phyloP scores from a whole-genome alignment of 2,888 invertebrate genomes.

The Cheilosia soror region DNA sequence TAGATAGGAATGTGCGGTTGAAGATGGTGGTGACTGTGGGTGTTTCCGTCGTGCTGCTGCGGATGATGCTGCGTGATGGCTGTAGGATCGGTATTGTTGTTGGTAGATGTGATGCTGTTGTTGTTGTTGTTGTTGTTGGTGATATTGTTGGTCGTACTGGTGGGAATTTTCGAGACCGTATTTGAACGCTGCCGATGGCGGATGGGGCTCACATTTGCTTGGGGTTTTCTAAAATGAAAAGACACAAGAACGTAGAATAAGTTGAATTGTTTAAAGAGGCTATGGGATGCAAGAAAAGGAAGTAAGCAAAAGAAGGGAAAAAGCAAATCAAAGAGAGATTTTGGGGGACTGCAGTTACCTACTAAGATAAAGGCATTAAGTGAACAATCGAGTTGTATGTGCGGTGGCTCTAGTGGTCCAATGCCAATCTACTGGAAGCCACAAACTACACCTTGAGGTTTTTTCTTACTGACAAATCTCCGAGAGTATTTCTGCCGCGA shows the following conservation, averaged over 20 bases:
- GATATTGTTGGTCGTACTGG: conserved; percentile 82
- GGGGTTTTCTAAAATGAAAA: conserved; percentile 85
- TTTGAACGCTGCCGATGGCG: conserved; percentile 83
- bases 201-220: conserved; percentile 84
- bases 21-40: conserved; percentile 76
- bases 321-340: not conserved
- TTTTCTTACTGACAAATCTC: no score
- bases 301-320: not conserved
- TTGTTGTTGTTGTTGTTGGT: conserved; percentile 77
- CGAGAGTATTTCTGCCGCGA: no score
- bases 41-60: conserved; percentile 77
- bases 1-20: conserved; percentile 85
- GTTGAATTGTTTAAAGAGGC: not conserved
- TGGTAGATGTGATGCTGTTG: conserved; percentile 81
- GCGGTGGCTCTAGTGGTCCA: no score
- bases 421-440: no score
- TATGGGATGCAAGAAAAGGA: not conserved
- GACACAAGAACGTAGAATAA: conserved; percentile 5
- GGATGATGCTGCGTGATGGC: conserved; percentile 63
- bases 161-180: conserved; percentile 83
- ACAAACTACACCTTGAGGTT: no score
- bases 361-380: not conserved
- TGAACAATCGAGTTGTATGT: no score
- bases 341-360: not conserved
- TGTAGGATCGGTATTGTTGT: conserved; percentile 65